These are phyloP conservation scores for Monoplex corrugatus DNA, from an alignment of 2,888 invertebrate genomes.

Conservation along the genomic window DNA sequence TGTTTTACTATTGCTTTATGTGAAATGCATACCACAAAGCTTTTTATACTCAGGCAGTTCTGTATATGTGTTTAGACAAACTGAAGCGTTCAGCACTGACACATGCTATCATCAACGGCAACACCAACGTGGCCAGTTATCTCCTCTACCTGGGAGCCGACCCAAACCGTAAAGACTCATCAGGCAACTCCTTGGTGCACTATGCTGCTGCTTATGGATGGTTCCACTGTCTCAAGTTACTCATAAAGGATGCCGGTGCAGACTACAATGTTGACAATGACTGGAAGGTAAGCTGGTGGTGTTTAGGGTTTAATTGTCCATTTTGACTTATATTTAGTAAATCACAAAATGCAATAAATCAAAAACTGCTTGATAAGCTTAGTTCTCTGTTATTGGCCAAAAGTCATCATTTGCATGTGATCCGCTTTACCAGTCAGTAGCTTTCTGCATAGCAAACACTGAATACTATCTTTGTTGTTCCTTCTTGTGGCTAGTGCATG, in stretches of 20 bases:
- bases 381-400: too few species aligned
- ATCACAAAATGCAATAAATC: too few species aligned
- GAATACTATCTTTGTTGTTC: too few species aligned
- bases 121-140: slow-evolving; percentile 82
- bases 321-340: too few species aligned
- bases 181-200: slow-evolving; percentile 83
- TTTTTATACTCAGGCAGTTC: slow-evolving; percentile 6
- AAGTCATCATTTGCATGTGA: too few species aligned
- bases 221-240: slow-evolving; percentile 82
- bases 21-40: too few species aligned
- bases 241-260: slow-evolving; percentile 82
- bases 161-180: slow-evolving; percentile 82
- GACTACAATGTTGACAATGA: slow-evolving; percentile 80
- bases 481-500: too few species aligned
- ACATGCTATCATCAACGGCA: slow-evolving; percentile 84
- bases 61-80: slow-evolving; percentile 79
- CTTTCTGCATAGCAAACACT: too few species aligned
- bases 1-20: too few species aligned
- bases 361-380: too few species aligned
- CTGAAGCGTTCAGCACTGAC: slow-evolving; percentile 83
- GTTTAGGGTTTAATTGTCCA: not conserved
- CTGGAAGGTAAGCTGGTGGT: slow-evolving; percentile 80
- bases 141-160: slow-evolving; percentile 82
- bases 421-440: too few species aligned
- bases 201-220: slow-evolving; percentile 85